Conservation (phyloP, 2,113 vertebrate genomes). For the Erythrocercus mccallii region DNA sequence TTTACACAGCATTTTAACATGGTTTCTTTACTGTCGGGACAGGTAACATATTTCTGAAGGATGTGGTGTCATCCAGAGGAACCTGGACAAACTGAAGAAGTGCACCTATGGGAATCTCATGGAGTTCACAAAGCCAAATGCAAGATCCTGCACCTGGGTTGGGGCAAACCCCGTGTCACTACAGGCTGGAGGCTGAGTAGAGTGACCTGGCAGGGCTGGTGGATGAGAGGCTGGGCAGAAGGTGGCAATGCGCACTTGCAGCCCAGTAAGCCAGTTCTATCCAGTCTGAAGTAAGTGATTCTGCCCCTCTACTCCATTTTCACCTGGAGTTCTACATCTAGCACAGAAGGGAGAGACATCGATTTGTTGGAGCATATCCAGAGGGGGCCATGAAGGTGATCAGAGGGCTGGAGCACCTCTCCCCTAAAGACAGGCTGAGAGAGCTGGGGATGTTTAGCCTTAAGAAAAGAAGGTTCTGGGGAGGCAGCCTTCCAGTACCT, state of each 20-base stretch:
- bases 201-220: not conserved
- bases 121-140: not conserved
- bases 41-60: not conserved
- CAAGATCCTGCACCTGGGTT: not conserved
- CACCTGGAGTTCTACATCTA: not conserved
- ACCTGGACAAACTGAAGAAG: not conserved
- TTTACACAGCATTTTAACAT: not conserved
- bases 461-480: not conserved
- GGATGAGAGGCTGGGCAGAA: not conserved
- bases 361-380: not conserved
- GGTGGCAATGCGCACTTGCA: not conserved
- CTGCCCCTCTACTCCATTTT: not conserved
- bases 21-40: not conserved
- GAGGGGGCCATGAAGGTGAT: not conserved
- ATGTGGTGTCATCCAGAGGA: not conserved
- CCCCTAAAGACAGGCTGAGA: not conserved
- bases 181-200: not conserved
- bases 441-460: not conserved
- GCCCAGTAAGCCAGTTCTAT: not conserved
- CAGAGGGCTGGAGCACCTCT: not conserved
- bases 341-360: not conserved
- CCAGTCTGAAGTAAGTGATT: not conserved
- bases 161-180: not conserved
- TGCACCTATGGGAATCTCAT: fast-evolving
- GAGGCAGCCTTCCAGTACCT: not conserved